These are phyloP conservation scores for Tenthredo notha DNA, from an alignment of 2,888 invertebrate species.

Conservation along the genomic window DNA sequence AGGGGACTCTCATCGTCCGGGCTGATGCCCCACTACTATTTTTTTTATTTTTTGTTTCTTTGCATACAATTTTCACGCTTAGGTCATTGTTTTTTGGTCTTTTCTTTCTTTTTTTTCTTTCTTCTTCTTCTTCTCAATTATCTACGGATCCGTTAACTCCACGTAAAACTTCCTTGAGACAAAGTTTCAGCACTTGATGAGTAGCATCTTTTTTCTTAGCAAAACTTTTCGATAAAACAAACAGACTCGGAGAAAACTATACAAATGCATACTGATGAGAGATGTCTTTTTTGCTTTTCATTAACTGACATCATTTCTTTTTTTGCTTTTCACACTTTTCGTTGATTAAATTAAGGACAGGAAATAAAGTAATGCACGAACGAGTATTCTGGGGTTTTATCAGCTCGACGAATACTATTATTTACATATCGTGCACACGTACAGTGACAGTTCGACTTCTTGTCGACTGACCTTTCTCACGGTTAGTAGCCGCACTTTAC, in stretches of 20 bases:
- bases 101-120: conserved; percentile 14
- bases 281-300: background rate
- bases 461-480: conserved; percentile 37
- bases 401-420: conserved; percentile 19
- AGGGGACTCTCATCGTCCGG: background rate
- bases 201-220: background rate
- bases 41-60: background rate
- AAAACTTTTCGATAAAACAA: background rate
- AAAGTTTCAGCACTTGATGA: background rate
- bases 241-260: background rate
- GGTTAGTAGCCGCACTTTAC: conserved; percentile 28
- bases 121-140: background rate
- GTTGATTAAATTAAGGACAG: background rate
- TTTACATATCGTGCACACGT: conserved; percentile 44
- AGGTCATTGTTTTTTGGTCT: background rate
- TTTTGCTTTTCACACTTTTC: background rate
- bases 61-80: background rate
- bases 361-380: background rate
- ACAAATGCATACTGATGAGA: background rate
- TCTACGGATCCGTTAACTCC: background rate
- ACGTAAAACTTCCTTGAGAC: background rate
- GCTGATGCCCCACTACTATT: background rate
- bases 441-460: conserved; percentile 27
- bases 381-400: background rate
- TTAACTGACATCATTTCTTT: no score